Base-by-base conservation (phyloP, 2,888 invertebrate genomes). In the Scaptomyza caliginosa region DNA sequence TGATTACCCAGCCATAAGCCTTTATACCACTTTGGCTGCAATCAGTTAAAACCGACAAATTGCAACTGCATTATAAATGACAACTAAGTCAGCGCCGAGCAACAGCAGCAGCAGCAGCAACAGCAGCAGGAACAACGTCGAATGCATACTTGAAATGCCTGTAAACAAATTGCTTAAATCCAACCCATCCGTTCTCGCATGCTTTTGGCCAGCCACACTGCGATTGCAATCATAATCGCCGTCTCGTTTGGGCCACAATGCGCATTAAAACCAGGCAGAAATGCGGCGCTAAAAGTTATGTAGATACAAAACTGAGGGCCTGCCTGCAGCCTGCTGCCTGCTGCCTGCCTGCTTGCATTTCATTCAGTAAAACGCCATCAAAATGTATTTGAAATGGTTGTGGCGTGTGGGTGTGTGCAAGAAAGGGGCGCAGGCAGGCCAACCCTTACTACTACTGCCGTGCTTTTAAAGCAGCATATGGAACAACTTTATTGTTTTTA, bases 341-440 rank as follows among this genome's bases (percentile, higher is more conserved):
- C 16, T 56, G 16, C 2, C 16, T 8, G 17, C 21, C 36, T 50
- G 34, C 16, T 1, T 34, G 38, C 60, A 65, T 68, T 88, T 84
- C 88, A 84, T 84, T 84, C 86, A 88, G 86, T 79, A 88, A 88
- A 87, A 69, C 67, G 69, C 81, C 69, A 70, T 58, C 45, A 50
- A 68, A 71, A 63, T 62, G 50, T 26, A 52, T 42, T 50, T 19
- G 54, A 46, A 36, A 43, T 16, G 13, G n/a, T 28, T 8, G 17
- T 11, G 19, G 13, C 21, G 8, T 7, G 17, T 45, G 24, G 8
- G 49, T 7, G 43, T 4, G 32, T 24, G 11, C 24, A 10, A 24
- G 10, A 4, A 17, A 7, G 39, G 51, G 57, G 36, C 49, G 36
- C n/a, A n/a, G 34, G 38, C 58, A 65, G 57, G 13, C 32, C 57